Conservation (phyloP, 23 tunicate species). For the Ascidia mentula region DNA sequence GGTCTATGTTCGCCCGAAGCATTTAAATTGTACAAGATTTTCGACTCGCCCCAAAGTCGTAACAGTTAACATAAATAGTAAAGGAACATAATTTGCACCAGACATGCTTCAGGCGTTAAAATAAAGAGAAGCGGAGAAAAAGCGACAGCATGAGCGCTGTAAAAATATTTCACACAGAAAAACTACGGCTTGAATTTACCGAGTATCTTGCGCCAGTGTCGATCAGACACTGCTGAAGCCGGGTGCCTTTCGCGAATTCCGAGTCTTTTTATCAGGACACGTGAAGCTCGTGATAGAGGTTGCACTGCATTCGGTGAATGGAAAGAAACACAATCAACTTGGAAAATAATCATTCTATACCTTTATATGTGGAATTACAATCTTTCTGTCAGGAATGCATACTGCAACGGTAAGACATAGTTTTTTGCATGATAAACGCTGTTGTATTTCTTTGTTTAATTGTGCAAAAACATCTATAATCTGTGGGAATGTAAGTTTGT, state of each 20-base stretch:
- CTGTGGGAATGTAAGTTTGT: too few relatives aligned
- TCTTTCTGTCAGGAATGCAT: too few relatives aligned
- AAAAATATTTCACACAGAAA: too few relatives aligned
- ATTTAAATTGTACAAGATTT: background rate
- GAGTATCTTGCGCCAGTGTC: background rate
- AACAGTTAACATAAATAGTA: background rate
- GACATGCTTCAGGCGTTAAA: background rate
- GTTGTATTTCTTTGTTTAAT: too few relatives aligned
- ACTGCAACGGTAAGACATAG: too few relatives aligned
- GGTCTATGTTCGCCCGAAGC: background rate
- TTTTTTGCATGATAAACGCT: too few relatives aligned
- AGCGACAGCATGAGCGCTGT: background rate
- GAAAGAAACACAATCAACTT: too few relatives aligned
- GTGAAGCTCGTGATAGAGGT: background rate
- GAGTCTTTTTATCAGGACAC: background rate
- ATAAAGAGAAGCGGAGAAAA: background rate
- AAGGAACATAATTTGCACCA: background rate
- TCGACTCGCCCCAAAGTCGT: conserved; percentile 7
- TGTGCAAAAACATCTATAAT: too few relatives aligned
- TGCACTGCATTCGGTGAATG: too few relatives aligned
- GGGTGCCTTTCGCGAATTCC: background rate
- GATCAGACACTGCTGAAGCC: background rate
- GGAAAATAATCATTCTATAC: too few relatives aligned
- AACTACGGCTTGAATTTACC: background rate
- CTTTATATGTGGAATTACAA: too few relatives aligned